phyloP scores from a whole-genome alignment of 2,113 vertebrate species.

The Hassar affinis region DNA sequence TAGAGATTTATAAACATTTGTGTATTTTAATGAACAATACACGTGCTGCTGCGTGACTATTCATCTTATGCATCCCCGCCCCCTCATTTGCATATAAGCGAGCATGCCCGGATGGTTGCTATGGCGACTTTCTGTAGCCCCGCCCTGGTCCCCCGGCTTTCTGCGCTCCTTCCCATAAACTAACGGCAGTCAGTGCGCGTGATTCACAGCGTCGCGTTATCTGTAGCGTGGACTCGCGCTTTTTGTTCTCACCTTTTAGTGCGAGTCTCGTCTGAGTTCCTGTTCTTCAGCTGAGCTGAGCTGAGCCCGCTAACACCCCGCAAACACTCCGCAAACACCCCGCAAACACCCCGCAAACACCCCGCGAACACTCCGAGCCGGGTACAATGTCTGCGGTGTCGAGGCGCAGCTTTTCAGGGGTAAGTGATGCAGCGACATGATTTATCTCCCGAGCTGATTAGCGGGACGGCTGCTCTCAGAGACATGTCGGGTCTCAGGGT shows the following conservation, averaged over 20 bases:
- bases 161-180: background rate
- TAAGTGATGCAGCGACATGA: conserved; percentile 32
- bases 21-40: background rate
- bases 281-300: background rate
- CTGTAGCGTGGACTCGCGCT: conserved; percentile 17
- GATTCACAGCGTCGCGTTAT: conserved; percentile 28
- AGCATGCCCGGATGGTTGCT: conserved; percentile 53
- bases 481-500: background rate
- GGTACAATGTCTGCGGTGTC: conserved; percentile 36
- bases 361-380: too few relatives aligned
- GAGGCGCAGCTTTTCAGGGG: conserved; percentile 48
- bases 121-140: conserved; percentile 49
- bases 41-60: background rate
- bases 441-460: background rate
- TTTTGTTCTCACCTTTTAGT: background rate
- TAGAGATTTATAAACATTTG: background rate
- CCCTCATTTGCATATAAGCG: conserved; percentile 48
- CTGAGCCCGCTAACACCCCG: too few relatives aligned
- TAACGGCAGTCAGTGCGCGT: background rate
- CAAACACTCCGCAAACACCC: too few relatives aligned
- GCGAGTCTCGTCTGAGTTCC: background rate
- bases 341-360: too few relatives aligned
- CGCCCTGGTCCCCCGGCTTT: conserved; percentile 34
- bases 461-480: background rate
- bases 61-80: conserved; percentile 12